Evolutionary conservation across 2,888 invertebrate genomes (phyloP), one percentile per base, ranked within the genome.

Genomic region (Cephus pulcher): DNA sequence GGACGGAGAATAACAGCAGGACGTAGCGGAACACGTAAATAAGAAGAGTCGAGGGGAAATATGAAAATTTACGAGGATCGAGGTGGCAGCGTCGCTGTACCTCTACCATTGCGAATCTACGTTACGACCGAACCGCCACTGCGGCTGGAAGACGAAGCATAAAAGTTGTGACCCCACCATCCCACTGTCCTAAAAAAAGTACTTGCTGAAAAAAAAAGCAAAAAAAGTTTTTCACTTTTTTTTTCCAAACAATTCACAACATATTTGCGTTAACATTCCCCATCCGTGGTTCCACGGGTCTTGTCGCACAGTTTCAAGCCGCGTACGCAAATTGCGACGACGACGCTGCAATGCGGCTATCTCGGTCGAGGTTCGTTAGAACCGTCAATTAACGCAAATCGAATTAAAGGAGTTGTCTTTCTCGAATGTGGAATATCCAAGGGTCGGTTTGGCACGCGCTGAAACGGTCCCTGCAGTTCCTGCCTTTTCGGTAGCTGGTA

Each of bases 331-430:
- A 37, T 74, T 74, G 35, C 74, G 74, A 74, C 34, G 4, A 11
- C 74, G 15, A 32, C 15, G 71, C 71, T 71, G 71, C 71, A 71
- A 71, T 71, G 71, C 71, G 71, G 32, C 71, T 71, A 71, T 34
- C 33, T 34, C 71, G 71, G 34, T 23, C 71, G 73, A 78, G 79
- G 83, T 87, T 87, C 85, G 86, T 88, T 87, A 87, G 84, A 82
- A 86, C 82, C 83, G 82, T 88, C 86, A 88, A 88, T 86, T 87
- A 87, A 86, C 85, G 80, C 79, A 83, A 84, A 86, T 87, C 83
- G 80, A 87, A 87, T 88, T 84, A 84, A 83, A 80, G 23, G 23
- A 23, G 56, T 56, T 56, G 56, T 56, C 56, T 56, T 23, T 56
- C 23, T 56, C 23, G 2, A 23, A 56, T 9, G 56, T 9, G 23